Evolutionary conservation across 2,888 invertebrate genomes (phyloP), one percentile per base, ranked within the genome.

Genomic region (Theodoxus fluviatilis): DNA sequence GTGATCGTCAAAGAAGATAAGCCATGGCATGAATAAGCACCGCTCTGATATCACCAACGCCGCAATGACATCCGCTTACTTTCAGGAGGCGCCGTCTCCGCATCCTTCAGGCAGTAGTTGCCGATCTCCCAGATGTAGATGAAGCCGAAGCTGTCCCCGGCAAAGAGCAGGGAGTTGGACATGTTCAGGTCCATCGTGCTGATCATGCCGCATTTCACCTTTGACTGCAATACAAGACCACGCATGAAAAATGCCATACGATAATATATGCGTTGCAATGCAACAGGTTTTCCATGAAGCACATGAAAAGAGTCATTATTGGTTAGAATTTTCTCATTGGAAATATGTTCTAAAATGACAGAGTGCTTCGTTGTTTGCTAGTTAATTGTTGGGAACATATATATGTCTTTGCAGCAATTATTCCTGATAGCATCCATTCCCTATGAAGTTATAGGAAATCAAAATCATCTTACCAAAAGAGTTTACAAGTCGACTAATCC

Each of bases 101-200:
- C 49, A 9, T 73, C 73, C 12, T 79, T 73, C 37, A 80, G 68
- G 70, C 84, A 84, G 76, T 86, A 87, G 15, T 78, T 77, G 33
- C 82, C 78, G 28, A 87, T 80, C 71, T 84, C 79, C 84, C 86
- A 87, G 31, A 82, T 78, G 71, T 80, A 84, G 67, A 87, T 79
- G 74, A 86, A 87, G 7, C 87, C 87, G 52, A 75, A 73, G 70
- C 81, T 85, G 77, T 87, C 87, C 7, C 83, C 83, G 6, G 81
- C 78, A 67, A 83, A 80, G 64, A 87, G 77, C 35, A 81, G 57
- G 4, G 78, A 81, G 76, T 85, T 81, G 37, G 69, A 71, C 49
- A 78, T 77, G 71, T 83, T 82, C 33, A 80, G 75, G 37, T 78
- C 80, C 76, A 85, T 78, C 1, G 78, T 76, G 55, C 81, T 83